These are phyloP conservation scores for Rutpela maculata DNA, from an alignment of 2,888 invertebrate genomes.

Conservation along the genomic window DNA sequence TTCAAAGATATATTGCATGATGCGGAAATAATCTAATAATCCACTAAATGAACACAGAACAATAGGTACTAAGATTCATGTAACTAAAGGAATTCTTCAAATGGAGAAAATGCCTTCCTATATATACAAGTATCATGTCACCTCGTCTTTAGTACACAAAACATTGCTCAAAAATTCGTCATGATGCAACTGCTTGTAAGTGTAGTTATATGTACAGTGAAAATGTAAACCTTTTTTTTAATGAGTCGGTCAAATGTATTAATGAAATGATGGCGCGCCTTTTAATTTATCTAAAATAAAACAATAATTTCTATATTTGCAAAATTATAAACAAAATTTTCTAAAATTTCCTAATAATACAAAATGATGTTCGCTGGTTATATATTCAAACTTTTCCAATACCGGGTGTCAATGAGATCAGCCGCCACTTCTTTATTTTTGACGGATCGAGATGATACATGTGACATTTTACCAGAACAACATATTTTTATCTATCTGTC, in stretches of 20 bases:
- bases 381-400: no score
- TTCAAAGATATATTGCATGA: slow-evolving; percentile 9
- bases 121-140: slow-evolving; percentile 17
- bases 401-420: no score
- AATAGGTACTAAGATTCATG: slow-evolving; percentile 12
- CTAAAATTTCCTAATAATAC: no score
- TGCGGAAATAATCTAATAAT: slow-evolving; percentile 34
- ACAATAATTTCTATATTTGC: no score
- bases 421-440: no score
- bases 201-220: not conserved
- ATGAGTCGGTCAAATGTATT: not conserved
- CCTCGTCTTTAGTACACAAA: slow-evolving; percentile 20
- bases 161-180: not conserved
- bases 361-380: no score
- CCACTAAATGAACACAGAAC: slow-evolving; percentile 22
- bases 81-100: slow-evolving; percentile 22
- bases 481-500: no score
- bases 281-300: no score
- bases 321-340: no score
- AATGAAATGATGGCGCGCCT: no score
- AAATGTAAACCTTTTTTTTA: not conserved
- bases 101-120: slow-evolving; percentile 22
- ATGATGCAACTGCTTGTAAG: slow-evolving; percentile 16
- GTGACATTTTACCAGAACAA: no score
- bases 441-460: no score